A percentile compares a stretch with the other conserved stretches of the same genome.
Evolutionary conservation across 2,113 vertebrate genomes (phyloP).

Genomic region (Cheirogaleus medius): DNA sequence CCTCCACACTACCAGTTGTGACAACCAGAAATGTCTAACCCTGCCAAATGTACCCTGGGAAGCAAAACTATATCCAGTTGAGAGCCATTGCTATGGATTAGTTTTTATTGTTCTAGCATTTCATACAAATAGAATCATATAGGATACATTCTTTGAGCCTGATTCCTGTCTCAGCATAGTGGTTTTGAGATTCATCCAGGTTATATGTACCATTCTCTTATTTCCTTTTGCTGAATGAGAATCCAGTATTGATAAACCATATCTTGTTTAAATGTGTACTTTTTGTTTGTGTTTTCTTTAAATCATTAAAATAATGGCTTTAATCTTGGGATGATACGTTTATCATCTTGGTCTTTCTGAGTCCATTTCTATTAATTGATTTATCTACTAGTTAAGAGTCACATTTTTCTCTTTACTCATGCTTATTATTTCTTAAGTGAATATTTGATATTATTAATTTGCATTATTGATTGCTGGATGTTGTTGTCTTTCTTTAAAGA

Average conservation of each 20-base stretch:
- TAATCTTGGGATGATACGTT: background rate
- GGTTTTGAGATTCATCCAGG: background rate
- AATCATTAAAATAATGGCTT: background rate
- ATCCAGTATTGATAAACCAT: background rate
- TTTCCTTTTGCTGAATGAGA: background rate
- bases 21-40: background rate
- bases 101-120: background rate
- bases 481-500: background rate
- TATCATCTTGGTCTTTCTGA: background rate
- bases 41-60: background rate
- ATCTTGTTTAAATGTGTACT: background rate
- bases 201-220: background rate
- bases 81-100: background rate
- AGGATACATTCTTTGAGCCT: background rate
- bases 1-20: background rate
- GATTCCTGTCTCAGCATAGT: background rate
- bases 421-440: background rate
- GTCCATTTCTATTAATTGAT: background rate
- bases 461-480: background rate
- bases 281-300: background rate
- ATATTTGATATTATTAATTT: background rate
- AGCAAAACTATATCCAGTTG: background rate
- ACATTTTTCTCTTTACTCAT: background rate
- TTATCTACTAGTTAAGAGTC: background rate
- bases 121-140: background rate